phyloP scores from a whole-genome alignment of 2,888 invertebrate species.

The Lypha dubia region DNA sequence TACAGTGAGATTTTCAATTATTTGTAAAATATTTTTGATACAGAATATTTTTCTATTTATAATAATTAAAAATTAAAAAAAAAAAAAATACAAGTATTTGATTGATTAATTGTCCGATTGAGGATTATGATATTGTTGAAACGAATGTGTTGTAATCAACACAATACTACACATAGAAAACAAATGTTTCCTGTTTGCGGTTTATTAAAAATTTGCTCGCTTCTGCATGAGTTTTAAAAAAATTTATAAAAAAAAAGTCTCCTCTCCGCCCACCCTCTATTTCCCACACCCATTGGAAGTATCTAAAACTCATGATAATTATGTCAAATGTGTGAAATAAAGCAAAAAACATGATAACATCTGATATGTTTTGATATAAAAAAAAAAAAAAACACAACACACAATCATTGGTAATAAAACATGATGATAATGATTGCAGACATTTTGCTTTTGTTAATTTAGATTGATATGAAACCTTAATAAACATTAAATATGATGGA shows the following conservation, averaged over 20 bases:
- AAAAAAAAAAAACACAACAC: not conserved
- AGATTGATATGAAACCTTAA: conserved; percentile 45
- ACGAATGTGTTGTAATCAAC: conserved; percentile 7
- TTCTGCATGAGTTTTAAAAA: not conserved
- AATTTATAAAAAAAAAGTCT: not conserved
- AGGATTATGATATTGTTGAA: conserved; percentile 3
- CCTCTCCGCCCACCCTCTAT: not conserved
- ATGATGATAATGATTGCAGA: conserved; percentile 27
- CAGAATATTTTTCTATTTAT: too few species aligned
- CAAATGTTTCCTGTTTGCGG: conserved; percentile 20
- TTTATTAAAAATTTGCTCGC: not conserved
- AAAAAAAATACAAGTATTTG: not conserved
- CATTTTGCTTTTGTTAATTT: not conserved
- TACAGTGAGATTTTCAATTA: too few species aligned
- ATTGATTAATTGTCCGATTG: conserved; percentile 39
- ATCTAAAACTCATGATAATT: not conserved
- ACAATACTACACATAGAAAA: conserved; percentile 27
- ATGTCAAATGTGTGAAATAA: not conserved
- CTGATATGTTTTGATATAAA: not conserved
- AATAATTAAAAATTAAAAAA: not conserved
- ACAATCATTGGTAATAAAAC: conserved; percentile 2
- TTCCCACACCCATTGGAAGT: not conserved
- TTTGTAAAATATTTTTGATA: too few species aligned
- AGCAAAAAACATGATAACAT: not conserved
- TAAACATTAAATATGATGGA: conserved; percentile 45